Percentiles rank a stretch among this genome's conserved stretches.
These are phyloP conservation scores for Silvanus unidentatus DNA, from an alignment of 2,888 invertebrate genomes.

Conservation along the genomic window DNA sequence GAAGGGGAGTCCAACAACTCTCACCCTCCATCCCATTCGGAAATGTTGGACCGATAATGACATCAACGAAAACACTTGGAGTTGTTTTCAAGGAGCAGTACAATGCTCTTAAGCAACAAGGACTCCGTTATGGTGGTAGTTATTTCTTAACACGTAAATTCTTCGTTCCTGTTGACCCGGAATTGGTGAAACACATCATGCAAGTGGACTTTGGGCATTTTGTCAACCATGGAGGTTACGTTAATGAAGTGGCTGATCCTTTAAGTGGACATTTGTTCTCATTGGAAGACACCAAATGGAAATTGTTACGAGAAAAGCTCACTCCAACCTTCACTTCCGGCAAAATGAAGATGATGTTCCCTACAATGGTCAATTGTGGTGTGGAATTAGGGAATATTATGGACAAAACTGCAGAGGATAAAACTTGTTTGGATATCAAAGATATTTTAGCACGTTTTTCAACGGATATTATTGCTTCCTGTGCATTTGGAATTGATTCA, in stretches of 20 bases:
- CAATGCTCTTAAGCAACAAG: constrained; percentile 12
- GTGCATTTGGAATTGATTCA: constrained; percentile 53
- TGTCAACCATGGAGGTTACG: too few species aligned
- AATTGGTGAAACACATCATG: constrained; percentile 32
- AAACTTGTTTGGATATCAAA: constrained; percentile 17
- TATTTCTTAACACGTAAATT: constrained; percentile 39
- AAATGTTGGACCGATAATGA: too few species aligned
- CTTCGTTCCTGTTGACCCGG: constrained; percentile 29
- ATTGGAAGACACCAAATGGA: too few species aligned
- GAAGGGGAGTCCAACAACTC: constrained; percentile 12
- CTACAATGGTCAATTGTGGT: constrained; percentile 53
- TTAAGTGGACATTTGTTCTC: too few species aligned
- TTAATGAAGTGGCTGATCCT: too few species aligned
- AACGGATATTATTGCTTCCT: constrained; percentile 54
- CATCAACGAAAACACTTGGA: too few species aligned
- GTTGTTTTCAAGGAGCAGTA: too few species aligned
- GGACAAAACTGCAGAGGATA: constrained; percentile 27
- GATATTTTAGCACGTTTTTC: constrained; percentile 50
- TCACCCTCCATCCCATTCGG: too few species aligned
- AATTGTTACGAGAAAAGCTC: constrained; percentile 39
- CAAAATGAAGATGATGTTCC: too few species aligned
- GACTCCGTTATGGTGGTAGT: constrained; percentile 20
- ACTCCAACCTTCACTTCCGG: too few species aligned
- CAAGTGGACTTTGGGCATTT: too few species aligned
- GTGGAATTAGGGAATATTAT: constrained; percentile 48